Conservation (phyloP, 2,888 invertebrate genomes). For the Nemoura dubitans region DNA sequence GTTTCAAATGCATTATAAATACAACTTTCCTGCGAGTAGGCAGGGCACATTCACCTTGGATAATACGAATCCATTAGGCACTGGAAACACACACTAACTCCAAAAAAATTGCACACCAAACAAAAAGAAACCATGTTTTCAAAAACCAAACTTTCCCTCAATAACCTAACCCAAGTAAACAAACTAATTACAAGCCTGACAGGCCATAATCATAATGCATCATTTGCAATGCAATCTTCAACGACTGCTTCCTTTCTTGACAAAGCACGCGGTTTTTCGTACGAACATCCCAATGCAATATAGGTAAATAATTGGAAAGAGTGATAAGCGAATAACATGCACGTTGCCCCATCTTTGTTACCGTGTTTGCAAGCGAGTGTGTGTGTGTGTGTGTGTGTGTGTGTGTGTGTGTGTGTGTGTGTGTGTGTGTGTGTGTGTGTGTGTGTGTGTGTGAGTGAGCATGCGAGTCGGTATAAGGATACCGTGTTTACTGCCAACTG, state of each 20-base stretch:
- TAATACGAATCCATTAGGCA: too few relatives aligned
- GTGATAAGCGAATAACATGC: background rate
- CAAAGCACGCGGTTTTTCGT: background rate
- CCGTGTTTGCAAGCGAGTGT: background rate
- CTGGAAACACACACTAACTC: too few relatives aligned
- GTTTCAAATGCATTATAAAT: too few relatives aligned
- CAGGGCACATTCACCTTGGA: too few relatives aligned
- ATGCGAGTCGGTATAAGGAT: too few relatives aligned
- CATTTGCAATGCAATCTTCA: background rate
- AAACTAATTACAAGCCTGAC: background rate
- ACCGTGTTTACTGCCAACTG: too few relatives aligned
- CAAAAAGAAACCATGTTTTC: too few relatives aligned
- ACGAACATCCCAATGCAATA: background rate
- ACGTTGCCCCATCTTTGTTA: too few relatives aligned
- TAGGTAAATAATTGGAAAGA: background rate
- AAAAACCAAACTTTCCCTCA: too few relatives aligned
- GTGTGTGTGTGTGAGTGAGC: background rate
- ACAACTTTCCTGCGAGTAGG: too few relatives aligned
- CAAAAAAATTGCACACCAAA: too few relatives aligned
- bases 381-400: background rate
- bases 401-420: background rate
- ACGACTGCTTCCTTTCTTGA: background rate
- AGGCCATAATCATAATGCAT: background rate
- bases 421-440: background rate
- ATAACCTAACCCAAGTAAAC: too few relatives aligned